Evolutionary conservation across 2,888 invertebrate species (phyloP), one percentile per base, ranked within the genome.

Genomic region (Ommatoiulus sabulosus): DNA sequence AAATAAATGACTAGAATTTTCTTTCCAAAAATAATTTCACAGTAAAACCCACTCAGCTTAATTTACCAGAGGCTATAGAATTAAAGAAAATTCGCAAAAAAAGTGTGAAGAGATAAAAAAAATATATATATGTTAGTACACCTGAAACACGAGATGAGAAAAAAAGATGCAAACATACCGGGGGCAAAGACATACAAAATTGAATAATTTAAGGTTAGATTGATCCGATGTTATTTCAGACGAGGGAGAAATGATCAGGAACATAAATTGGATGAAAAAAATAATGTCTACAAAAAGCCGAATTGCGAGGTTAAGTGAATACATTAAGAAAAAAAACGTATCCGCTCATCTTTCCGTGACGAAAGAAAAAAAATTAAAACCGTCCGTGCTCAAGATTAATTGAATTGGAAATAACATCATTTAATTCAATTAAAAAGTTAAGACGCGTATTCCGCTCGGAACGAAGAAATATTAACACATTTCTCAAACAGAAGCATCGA

Each of bases 141-240:
- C 24, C 24, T 72, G 72, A 24, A 8, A 24, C 24, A 3, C 72
- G 12, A 72, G 72, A 72, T 72, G 72, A 24, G 72, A 24, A 24
- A 72, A 72, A 72, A n/a, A 7, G 20, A 5, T n/a, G 63, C 63
- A 63, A 63, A 24, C 24, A 72, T 24, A 24, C 72, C 72, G 24
- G 24, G 24, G 72, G 72, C 72, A 1, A 72, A 24, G 24, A 2
- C 24, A 7, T 20, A 24, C n/a, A 72, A 72, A 72, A 72, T 72
- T 72, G 24, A 72, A 72, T 72, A 72, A 72, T 72, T 72, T 24
- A 72, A 24, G 72, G 72, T 72, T 72, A 72, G 24, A 72, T 24
- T 72, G 72, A 72, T 72, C 24, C 72, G 72, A 24, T 72, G 72
- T 72, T 24, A 72, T 24, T 72, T 8, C 10, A 24, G 24, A 12